phyloP scores from a whole-genome alignment of 2,888 invertebrate genomes.

The Spilosoma lubricipeda region DNA sequence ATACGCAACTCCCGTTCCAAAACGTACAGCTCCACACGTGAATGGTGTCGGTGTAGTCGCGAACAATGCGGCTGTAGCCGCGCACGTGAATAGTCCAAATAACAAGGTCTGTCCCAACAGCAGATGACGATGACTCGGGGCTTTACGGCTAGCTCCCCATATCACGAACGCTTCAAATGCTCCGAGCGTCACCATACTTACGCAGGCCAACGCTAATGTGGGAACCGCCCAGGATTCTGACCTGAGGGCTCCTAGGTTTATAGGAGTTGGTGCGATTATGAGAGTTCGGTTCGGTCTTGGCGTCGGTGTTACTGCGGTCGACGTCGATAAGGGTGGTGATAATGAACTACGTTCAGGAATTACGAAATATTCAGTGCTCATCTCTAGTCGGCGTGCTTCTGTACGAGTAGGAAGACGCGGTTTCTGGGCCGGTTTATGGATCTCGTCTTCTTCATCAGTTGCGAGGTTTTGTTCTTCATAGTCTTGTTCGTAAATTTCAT shows the following conservation, averaged over 20 bases:
- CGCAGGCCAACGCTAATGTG: conserved; percentile 92
- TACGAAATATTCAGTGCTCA: conserved; percentile 94
- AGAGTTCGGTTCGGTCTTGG: conserved; percentile 66
- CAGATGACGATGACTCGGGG: conserved; percentile 93
- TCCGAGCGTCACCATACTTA: conserved; percentile 94
- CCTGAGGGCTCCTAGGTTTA: conserved; percentile 81
- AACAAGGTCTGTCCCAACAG: conserved; percentile 95
- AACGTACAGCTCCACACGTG: conserved; percentile 93
- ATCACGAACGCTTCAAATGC: conserved; percentile 96
- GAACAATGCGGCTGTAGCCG: conserved; percentile 92
- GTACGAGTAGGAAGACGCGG: conserved; percentile 76
- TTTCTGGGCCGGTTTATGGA: conserved; percentile 63
- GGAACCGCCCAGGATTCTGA: conserved; percentile 96
- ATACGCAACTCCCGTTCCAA: conserved; percentile 93
- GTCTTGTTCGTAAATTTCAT: conserved; percentile 72
- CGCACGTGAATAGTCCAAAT: conserved; percentile 93
- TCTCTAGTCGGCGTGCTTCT: conserved; percentile 88
- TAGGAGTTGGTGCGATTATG: conserved; percentile 58
- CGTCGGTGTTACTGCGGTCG: conserved; percentile 59
- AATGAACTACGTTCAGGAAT: conserved; percentile 86
- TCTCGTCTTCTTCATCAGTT: conserved; percentile 59
- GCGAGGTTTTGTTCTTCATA: conserved; percentile 67
- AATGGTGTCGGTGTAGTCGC: conserved; percentile 92
- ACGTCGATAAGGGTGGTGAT: conserved; percentile 70
- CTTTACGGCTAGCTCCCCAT: conserved; percentile 92